Conservation (phyloP, 2,797 vertebrate species). For the Chaetophractus vellerosus region DNA sequence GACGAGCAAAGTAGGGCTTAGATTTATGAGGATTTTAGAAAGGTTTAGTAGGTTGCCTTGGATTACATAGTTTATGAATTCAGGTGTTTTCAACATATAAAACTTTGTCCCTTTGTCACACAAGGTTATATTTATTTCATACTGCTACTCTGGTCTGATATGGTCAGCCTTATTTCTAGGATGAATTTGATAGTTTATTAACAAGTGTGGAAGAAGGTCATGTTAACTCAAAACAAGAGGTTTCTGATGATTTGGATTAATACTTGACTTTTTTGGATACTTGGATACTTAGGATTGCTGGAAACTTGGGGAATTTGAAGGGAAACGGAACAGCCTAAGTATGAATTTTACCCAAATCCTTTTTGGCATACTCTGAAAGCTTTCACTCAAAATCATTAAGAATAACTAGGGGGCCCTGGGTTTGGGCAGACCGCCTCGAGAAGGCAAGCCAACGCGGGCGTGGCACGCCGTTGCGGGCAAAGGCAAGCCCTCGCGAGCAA, state of each 20-base stretch:
- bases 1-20: slow-evolving; percentile 50
- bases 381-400: not conserved
- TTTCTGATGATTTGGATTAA: slow-evolving; percentile 50
- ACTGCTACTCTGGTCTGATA: not conserved
- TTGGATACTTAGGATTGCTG: not conserved
- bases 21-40: slow-evolving; percentile 32
- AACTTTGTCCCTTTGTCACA: not conserved
- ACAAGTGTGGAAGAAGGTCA: not conserved
- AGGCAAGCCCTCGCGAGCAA: no score
- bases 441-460: no score
- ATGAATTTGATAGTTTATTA: not conserved
- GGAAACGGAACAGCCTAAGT: not conserved
- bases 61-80: not conserved
- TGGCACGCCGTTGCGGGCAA: no score
- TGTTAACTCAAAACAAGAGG: not conserved
- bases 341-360: not conserved
- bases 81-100: not conserved
- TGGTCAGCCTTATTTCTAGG: slow-evolving; percentile 25
- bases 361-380: slow-evolving; percentile 8
- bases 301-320: not conserved
- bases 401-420: no score
- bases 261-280: not conserved
- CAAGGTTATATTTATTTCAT: slow-evolving; percentile 22
- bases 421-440: no score
- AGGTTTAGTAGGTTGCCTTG: not conserved